Evolutionary conservation across 1,140 invertebrate genomes (phyloP).

Genomic region (Bombus pascuorum): DNA sequence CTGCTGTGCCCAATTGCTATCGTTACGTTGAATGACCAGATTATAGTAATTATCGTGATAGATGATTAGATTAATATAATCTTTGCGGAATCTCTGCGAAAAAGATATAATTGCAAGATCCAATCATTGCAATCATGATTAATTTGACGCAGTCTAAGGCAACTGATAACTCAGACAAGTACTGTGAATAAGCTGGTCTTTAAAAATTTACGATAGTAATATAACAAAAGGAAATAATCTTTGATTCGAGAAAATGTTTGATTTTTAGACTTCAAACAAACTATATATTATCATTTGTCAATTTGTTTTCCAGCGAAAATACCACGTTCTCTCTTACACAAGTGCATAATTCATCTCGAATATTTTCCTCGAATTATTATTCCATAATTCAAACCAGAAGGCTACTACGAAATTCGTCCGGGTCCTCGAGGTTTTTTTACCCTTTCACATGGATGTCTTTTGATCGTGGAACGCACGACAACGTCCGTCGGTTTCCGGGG

Average conservation of each 20-base stretch:
- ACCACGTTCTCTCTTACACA: neutral
- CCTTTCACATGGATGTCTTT: constrained; percentile 2
- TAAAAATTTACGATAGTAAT: neutral
- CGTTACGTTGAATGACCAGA: neutral
- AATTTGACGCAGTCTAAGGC: neutral
- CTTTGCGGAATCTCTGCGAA: neutral
- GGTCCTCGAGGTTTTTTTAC: neutral
- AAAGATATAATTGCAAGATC: neutral
- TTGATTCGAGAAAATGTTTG: no score
- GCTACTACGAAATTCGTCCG: neutral
- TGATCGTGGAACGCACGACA: neutral
- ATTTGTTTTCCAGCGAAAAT: neutral
- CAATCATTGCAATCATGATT: neutral
- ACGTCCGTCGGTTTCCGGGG: constrained; percentile 1
- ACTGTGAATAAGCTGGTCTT: neutral
- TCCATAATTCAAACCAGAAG: neutral
- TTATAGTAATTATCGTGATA: neutral
- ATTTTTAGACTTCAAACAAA: neutral
- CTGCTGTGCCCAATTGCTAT: neutral
- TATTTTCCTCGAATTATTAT: neutral
- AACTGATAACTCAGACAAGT: no score
- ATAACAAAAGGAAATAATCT: neutral
- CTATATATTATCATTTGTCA: neutral
- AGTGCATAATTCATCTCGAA: neutral
- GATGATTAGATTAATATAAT: constrained; percentile 1